These are phyloP conservation scores for Parauchenoglanis ngamensis DNA, from an alignment of 2,797 vertebrate species.

Conservation along the genomic window DNA sequence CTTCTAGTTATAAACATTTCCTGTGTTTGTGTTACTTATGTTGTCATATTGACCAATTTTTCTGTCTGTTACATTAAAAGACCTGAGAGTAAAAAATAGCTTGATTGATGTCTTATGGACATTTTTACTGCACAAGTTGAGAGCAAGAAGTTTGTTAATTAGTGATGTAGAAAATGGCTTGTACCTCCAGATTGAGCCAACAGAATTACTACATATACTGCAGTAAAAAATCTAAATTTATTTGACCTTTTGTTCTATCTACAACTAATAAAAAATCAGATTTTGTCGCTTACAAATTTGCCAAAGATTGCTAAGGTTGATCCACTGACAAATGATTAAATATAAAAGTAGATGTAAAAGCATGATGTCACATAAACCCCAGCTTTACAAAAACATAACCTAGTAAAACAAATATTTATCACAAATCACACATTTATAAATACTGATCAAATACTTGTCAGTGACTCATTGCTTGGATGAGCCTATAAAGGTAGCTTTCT, in stretches of 20 bases:
- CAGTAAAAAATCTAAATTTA: background rate
- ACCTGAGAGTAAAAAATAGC: background rate
- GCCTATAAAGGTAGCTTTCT: background rate
- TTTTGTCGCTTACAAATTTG: background rate
- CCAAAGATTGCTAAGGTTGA: background rate
- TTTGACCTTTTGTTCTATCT: background rate
- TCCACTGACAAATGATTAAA: background rate
- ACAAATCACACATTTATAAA: background rate
- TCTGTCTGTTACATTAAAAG: conserved; percentile 32
- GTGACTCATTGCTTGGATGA: background rate
- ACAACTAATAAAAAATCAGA: background rate
- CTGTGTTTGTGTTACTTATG: conserved; percentile 18
- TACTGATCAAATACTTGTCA: background rate
- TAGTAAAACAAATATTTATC: background rate
- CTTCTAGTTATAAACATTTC: conserved; percentile 14
- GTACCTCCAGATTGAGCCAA: background rate
- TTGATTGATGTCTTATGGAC: background rate
- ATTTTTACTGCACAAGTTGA: background rate
- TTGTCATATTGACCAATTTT: conserved; percentile 3
- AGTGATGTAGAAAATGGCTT: background rate
- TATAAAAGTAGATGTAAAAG: background rate
- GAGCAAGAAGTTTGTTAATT: background rate
- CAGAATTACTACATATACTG: background rate
- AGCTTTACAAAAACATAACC: background rate
- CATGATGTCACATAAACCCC: background rate